Percentiles rank a stretch among this genome's conserved stretches.
Conservation (phyloP, 1,140 invertebrate genomes). For the Brachionus calyciflorus region DNA sequence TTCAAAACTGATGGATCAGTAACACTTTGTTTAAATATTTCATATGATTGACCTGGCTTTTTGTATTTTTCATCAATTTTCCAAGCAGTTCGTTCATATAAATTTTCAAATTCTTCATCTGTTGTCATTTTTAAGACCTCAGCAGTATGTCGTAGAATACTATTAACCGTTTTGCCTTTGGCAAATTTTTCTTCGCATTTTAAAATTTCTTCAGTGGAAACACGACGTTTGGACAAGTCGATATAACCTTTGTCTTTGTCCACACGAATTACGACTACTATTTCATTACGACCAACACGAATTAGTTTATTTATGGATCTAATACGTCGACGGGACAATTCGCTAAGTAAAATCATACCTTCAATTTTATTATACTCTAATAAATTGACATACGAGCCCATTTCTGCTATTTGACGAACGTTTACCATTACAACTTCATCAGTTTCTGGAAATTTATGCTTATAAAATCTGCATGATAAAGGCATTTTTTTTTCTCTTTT, state of each 20-base stretch:
- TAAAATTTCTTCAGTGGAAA: slow-evolving; percentile 92
- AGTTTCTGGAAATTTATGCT: slow-evolving; percentile 93
- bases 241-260: slow-evolving; percentile 99
- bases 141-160: slow-evolving; percentile 91
- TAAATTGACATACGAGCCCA: slow-evolving; percentile 97
- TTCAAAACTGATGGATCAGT: slow-evolving; percentile 88
- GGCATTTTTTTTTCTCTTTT: no score
- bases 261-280: slow-evolving; percentile 97
- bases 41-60: slow-evolving; percentile 89
- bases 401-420: slow-evolving; percentile 94
- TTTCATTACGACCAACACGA: slow-evolving; percentile 94
- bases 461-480: slow-evolving; percentile 93
- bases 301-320: slow-evolving; percentile 99
- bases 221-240: slow-evolving; percentile 96
- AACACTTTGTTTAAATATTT: slow-evolving; percentile 87
- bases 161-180: slow-evolving; percentile 91
- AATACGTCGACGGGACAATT: slow-evolving; percentile 94
- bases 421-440: slow-evolving; percentile 99
- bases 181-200: slow-evolving; percentile 97
- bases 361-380: slow-evolving; percentile 99
- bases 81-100: slow-evolving; percentile 98
- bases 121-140: slow-evolving; percentile 85
- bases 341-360: slow-evolving; percentile 76
- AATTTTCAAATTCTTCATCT: slow-evolving; percentile 86
- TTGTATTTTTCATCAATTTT: slow-evolving; percentile 96